A percentile compares a stretch with the other conserved stretches of the same genome.
phyloP scores from a whole-genome alignment of 2,888 invertebrate species.

The Aquatica leii region DNA sequence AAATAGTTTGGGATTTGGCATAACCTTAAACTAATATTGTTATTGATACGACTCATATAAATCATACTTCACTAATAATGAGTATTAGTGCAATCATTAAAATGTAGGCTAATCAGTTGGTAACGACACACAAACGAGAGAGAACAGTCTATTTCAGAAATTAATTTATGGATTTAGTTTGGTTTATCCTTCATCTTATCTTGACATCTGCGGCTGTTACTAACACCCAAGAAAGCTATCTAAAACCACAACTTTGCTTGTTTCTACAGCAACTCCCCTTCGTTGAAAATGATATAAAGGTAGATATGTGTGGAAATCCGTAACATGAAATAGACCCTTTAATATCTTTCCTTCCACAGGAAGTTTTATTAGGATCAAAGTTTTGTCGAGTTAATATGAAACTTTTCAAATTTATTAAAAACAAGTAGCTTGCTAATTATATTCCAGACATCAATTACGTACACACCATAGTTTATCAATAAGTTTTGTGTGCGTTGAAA shows the following conservation, averaged over 20 bases:
- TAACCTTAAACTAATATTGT: too few relatives aligned
- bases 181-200: conserved; percentile 5
- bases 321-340: neutral
- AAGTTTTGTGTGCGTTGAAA: too few relatives aligned
- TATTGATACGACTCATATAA: too few relatives aligned
- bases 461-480: too few relatives aligned
- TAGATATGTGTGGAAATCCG: conserved; percentile 1
- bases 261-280: neutral
- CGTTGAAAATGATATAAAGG: conserved; percentile 2
- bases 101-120: too few relatives aligned
- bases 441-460: too few relatives aligned
- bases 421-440: too few relatives aligned
- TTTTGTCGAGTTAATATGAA: neutral
- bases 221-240: conserved; percentile 3
- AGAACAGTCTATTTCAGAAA: neutral
- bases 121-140: too few relatives aligned
- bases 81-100: too few relatives aligned
- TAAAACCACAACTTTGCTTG: conserved; percentile 4
- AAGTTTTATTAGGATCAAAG: conserved; percentile 4
- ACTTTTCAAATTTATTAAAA: too few relatives aligned
- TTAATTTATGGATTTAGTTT: conserved; percentile 8
- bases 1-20: too few relatives aligned
- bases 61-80: too few relatives aligned
- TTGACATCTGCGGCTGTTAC: conserved; percentile 1
- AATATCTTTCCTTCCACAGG: conserved; percentile 9